Evolutionary conservation across 2,888 invertebrate species (phyloP), one percentile per base, ranked within the genome.

Genomic region (Parnassius orleans): DNA sequence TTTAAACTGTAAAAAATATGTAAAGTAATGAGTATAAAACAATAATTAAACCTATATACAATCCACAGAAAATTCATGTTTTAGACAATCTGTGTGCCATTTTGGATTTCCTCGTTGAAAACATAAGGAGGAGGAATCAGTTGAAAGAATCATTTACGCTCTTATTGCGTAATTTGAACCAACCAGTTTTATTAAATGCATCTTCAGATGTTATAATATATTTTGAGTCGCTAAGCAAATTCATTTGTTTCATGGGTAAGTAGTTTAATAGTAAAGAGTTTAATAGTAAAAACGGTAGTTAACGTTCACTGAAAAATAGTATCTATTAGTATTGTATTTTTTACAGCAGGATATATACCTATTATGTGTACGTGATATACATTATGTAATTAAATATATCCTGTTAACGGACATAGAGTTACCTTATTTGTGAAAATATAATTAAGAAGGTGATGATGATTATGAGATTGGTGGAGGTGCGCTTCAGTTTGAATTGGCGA

Each of bases 171-270:
- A 81, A 79, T 50, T 71, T 80, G 68, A 60, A 66, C 7, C 80
- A 83, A 56, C 86, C 89, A 0, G 77, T 90, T 12, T 41, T 78
- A 1, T 61, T 90, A 46, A 69, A 57, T 1, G 65, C 50, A 0
- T 56, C 65, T 0, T 78, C 81, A 2, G 87, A 90, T 62, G 68
- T 78, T 9, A 50, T 76, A 19, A 78, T 71, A 10, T 72, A 80
- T 64, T 81, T 80, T 62, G 73, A 77, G 1, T 63, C 56, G 0
- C 70, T 90, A 9, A 66, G 69, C 15, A 61, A 79, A 60, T 88
- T 77, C 65, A 67, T 89, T 3, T 81, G 80, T 44, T 87, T 79
- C 69, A 61, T 90, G 53, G 85, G 90, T 89, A 63, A 77, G 77
- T 69, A 33, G 11, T n/a, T 47, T 48, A 58, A 33, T 7, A 33